phyloP scores from a whole-genome alignment of 2,113 vertebrate genomes.

The human region DNA sequence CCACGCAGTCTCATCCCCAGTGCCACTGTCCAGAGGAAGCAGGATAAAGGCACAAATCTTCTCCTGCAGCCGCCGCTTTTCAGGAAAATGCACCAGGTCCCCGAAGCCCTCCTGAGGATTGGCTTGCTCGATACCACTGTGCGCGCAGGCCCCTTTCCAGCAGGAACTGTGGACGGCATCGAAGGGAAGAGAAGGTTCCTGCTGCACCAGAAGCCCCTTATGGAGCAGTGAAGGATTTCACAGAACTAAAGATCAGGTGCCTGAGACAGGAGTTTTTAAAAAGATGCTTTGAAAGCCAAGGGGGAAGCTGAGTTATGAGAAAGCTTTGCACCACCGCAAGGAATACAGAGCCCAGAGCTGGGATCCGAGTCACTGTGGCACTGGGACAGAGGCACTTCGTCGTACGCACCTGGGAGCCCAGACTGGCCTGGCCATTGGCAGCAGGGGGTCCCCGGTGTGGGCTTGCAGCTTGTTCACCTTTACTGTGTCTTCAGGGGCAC shows the following conservation, averaged over 20 bases:
- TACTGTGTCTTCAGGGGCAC: slow-evolving; percentile 93
- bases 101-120: background rate
- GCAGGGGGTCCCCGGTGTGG: slow-evolving; percentile 72
- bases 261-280: no score
- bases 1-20: no score
- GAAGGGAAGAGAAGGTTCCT: slow-evolving; percentile 69
- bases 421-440: slow-evolving; percentile 92
- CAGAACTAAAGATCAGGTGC: slow-evolving; percentile 85
- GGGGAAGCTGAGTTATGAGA: slow-evolving; percentile 89
- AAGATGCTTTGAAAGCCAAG: slow-evolving; percentile 84
- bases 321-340: background rate
- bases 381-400: slow-evolving; percentile 84
- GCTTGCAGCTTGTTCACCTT: slow-evolving; percentile 91
- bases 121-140: background rate
- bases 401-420: slow-evolving; percentile 92
- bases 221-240: slow-evolving; percentile 91
- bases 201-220: slow-evolving; percentile 90
- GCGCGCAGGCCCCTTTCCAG: slow-evolving; percentile 82
- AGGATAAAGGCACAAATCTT: background rate
- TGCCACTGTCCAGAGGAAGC: background rate
- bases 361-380: no score
- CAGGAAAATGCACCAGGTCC: background rate
- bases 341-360: no score
- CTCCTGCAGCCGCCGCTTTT: background rate
- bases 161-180: slow-evolving; percentile 85